Base-by-base conservation (phyloP, 1,140 invertebrate genomes). In the Gonatopus flavifemur region DNA sequence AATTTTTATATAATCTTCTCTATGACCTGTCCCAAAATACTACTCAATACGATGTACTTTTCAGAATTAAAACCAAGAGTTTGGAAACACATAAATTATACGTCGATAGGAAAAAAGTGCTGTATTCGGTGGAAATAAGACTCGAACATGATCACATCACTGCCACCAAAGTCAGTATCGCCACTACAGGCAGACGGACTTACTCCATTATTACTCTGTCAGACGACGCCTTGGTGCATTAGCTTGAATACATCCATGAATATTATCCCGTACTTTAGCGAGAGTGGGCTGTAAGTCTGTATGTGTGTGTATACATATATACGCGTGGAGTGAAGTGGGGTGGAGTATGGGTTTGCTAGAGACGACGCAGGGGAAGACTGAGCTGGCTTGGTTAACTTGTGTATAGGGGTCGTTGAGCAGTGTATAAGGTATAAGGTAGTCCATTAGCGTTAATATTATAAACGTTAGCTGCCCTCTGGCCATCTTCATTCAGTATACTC, bases 391-490 rank as follows among this genome's bases (percentile, higher is more conserved):
- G n/a, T n/a, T n/a, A n/a, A n/a, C n/a, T n/a, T n/a, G n/a, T n/a
- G n/a, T n/a, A n/a, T n/a, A 62, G 61, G 57, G 62, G 63, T 59
- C 57, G 60, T n/a, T n/a, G n/a, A 59, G 55, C 42, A 59, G 62
- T 66, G 70, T 76, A 74, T 70, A 74, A 74, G 72, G 75, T 76
- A 76, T 75, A 78, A 77, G 76, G 71, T 76, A 77, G 74, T 78
- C 76, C 76, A 78, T 78, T 78, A 78, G 72, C 76, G 74, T 77
- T 78, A 78, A 78, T 78, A 77, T 77, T 76, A 77, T 78, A 76
- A 78, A 76, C 72, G 76, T 77, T 76, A 76, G 73, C 73, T 76
- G 76, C 72, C 74, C 76, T 71, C 73, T 75, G 74, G 74, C 69
- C 72, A 78, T 76, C 55, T 36, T 41, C 40, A 36, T 59, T 59